Percentiles rank a stretch among this genome's conserved stretches.
These are phyloP conservation scores for Stenolophus ochropezus DNA, from an alignment of 2,888 invertebrate species.

Conservation along the genomic window DNA sequence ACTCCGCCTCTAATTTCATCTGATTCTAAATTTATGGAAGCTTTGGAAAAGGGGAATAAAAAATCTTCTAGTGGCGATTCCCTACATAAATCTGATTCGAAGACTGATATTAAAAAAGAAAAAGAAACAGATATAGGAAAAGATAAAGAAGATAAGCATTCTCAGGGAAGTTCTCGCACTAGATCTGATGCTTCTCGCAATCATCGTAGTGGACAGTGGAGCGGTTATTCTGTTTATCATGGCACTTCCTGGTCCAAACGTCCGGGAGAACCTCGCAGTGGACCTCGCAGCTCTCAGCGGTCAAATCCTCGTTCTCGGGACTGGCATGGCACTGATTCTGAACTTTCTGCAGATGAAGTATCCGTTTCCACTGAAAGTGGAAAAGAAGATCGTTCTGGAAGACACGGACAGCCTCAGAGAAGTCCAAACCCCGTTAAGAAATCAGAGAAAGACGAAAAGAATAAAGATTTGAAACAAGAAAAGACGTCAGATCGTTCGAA, in stretches of 20 bases:
- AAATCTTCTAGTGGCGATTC: constrained; percentile 64
- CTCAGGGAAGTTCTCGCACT: constrained; percentile 53
- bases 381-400: constrained; percentile 75
- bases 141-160: constrained; percentile 65
- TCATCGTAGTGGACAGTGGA: constrained; percentile 72
- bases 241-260: constrained; percentile 67
- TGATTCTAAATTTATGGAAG: constrained; percentile 73
- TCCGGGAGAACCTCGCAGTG: constrained; percentile 73
- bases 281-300: constrained; percentile 69
- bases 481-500: constrained; percentile 63
- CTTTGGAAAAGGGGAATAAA: constrained; percentile 71
- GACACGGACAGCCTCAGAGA: constrained; percentile 69
- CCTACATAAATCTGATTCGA: constrained; percentile 67
- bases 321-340: constrained; percentile 81
- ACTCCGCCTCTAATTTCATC: constrained; percentile 68
- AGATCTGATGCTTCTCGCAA: constrained; percentile 74
- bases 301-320: constrained; percentile 71
- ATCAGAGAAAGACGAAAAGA: constrained; percentile 77
- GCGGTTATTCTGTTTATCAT: constrained; percentile 63
- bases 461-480: constrained; percentile 72
- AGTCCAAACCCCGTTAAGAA: constrained; percentile 75
- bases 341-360: constrained; percentile 84
- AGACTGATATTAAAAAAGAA: constrained; percentile 70
- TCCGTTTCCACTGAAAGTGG: constrained; percentile 76
- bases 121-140: constrained; percentile 71